These are phyloP conservation scores for Timema cristinae DNA, from an alignment of 2,888 invertebrate species.

Conservation along the genomic window DNA sequence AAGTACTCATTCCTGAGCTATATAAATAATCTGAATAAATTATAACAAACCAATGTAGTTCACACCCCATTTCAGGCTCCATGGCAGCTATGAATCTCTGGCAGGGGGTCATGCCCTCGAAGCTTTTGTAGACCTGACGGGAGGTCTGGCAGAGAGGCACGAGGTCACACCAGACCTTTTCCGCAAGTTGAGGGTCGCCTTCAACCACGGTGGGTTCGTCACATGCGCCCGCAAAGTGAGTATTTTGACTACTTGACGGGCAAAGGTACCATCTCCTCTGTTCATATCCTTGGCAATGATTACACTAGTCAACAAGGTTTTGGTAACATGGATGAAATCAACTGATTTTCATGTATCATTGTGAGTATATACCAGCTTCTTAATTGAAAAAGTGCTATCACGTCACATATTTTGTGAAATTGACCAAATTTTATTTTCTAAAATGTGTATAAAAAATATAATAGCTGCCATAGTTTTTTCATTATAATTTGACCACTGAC, in stretches of 20 bases:
- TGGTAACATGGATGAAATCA: too few species aligned
- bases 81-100: constrained; percentile 47
- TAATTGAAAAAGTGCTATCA: not conserved
- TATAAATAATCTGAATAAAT: too few species aligned
- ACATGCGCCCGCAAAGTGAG: constrained; percentile 46
- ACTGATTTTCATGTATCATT: not conserved
- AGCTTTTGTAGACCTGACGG: constrained; percentile 48
- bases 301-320: too few species aligned
- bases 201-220: constrained; percentile 44
- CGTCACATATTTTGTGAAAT: too few species aligned
- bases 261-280: not conserved
- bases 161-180: constrained; percentile 42
- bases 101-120: constrained; percentile 48
- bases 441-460: too few species aligned
- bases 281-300: too few species aligned
- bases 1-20: too few species aligned
- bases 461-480: too few species aligned
- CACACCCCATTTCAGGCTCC: constrained; percentile 39
- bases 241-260: not conserved
- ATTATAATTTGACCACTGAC: too few species aligned
- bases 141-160: constrained; percentile 47
- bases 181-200: constrained; percentile 41
- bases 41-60: too few species aligned
- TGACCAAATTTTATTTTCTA: too few species aligned
- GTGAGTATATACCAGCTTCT: not conserved